Conservation (phyloP, 2,797 vertebrate genomes). For the Falco biarmicus region DNA sequence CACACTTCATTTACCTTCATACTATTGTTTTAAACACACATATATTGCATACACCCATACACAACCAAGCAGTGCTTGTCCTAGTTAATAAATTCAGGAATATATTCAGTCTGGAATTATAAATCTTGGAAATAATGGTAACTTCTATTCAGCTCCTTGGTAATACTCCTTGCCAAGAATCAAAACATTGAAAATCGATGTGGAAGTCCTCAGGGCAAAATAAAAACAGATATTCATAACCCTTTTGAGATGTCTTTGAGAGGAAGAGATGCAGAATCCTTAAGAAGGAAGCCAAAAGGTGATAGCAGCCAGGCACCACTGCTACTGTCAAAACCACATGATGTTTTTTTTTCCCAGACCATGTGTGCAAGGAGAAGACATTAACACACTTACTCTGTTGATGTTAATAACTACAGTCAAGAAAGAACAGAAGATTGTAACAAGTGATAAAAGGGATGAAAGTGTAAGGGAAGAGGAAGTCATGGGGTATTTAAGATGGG, state of each 20-base stretch:
- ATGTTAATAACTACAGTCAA: neutral
- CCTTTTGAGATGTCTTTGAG: neutral
- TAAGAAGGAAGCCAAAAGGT: neutral
- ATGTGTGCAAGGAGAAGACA: neutral
- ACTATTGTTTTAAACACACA: neutral
- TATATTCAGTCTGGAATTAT: neutral
- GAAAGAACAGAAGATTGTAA: neutral
- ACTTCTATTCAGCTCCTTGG: neutral
- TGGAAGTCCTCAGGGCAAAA: neutral
- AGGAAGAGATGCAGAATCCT: neutral
- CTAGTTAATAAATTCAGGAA: neutral
- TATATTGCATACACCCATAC: neutral
- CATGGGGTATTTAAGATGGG: neutral
- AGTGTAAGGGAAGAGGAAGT: neutral
- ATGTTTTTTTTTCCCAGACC: neutral
- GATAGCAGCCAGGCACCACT: neutral
- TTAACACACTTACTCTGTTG: neutral
- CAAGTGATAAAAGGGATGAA: neutral
- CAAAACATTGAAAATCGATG: constrained; percentile 11
- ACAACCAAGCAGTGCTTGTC: neutral
- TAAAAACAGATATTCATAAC: neutral
- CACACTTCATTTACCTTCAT: neutral
- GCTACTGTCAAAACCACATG: neutral
- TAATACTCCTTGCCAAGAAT: neutral
- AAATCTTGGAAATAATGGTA: constrained; percentile 19